phyloP scores from a whole-genome alignment of 2,113 vertebrate species.

The Ellobius talpinus region DNA sequence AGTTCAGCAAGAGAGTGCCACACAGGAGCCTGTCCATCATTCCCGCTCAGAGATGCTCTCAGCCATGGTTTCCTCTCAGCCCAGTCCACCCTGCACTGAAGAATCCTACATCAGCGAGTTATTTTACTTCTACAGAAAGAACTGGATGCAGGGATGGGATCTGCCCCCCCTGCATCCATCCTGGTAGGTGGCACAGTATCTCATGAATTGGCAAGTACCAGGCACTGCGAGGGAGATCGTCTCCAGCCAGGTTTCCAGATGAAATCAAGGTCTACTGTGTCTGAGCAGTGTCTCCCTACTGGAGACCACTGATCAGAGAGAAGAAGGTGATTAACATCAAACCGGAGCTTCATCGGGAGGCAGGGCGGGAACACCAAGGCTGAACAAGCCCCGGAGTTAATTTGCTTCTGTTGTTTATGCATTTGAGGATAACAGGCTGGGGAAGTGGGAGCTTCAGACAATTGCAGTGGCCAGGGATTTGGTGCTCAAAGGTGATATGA shows the following conservation, averaged over 20 bases:
- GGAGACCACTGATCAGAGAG: neutral
- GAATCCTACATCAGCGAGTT: accelerated
- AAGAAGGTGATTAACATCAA: neutral
- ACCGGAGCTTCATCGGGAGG: accelerated
- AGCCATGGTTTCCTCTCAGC: neutral
- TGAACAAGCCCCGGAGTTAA: accelerated
- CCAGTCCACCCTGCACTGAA: accelerated
- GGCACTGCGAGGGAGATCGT: accelerated
- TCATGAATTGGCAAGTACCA: neutral
- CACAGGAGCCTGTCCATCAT: too few relatives aligned
- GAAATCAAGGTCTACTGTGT: accelerated
- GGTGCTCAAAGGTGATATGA: neutral
- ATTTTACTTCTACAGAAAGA: neutral
- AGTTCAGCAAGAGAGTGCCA: neutral
- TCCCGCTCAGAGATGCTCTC: neutral
- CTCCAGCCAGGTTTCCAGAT: neutral
- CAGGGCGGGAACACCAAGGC: neutral
- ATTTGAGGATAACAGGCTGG: accelerated
- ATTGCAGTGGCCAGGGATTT: too few relatives aligned
- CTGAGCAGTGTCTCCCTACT: neutral
- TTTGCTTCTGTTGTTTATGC: neutral
- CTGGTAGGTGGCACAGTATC: accelerated
- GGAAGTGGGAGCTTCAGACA: neutral
- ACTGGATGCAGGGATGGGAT: neutral
- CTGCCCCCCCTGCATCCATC: neutral